Evolutionary conservation across 2,888 invertebrate genomes (phyloP).

Genomic region (Orthonychiurus folsomi): DNA sequence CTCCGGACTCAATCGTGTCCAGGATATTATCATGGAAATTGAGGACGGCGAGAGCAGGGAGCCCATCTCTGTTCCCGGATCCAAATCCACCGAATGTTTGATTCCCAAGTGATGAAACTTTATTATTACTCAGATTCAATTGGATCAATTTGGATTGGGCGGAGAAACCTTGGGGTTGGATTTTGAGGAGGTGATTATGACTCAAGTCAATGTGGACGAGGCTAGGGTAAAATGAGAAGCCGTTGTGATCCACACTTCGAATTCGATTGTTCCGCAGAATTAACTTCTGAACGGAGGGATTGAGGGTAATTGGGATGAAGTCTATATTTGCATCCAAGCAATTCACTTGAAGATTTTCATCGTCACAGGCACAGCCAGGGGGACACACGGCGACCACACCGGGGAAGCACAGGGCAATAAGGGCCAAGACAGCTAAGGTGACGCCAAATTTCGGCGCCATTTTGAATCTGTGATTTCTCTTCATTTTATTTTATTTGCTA

Average conservation of each 20-base stretch:
- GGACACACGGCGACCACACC: conserved; percentile 65
- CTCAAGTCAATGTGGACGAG: conserved; percentile 76
- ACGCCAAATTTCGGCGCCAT: background rate
- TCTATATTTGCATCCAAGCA: conserved; percentile 79
- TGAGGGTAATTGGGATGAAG: conserved; percentile 80
- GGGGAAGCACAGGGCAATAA: conserved; percentile 7
- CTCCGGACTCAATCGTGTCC: conserved; percentile 63
- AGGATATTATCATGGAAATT: conserved; percentile 73
- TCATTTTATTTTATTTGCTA: background rate
- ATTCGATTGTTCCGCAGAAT: conserved; percentile 74
- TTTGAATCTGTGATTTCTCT: background rate
- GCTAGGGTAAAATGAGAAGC: conserved; percentile 79
- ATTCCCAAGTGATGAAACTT: conserved; percentile 59
- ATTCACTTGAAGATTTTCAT: conserved; percentile 74
- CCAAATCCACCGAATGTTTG: background rate
- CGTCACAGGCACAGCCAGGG: conserved; percentile 78
- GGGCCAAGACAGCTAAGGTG: background rate
- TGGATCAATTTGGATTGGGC: conserved; percentile 73
- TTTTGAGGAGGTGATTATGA: conserved; percentile 71
- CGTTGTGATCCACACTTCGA: conserved; percentile 65
- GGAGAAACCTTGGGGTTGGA: conserved; percentile 67
- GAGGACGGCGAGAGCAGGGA: conserved; percentile 60
- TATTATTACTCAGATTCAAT: conserved; percentile 73
- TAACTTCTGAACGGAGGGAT: conserved; percentile 78
- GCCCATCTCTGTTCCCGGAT: conserved; percentile 4